Evolutionary conservation across 2,797 vertebrate genomes (phyloP).

Genomic region (Chaenodraco wilsoni): DNA sequence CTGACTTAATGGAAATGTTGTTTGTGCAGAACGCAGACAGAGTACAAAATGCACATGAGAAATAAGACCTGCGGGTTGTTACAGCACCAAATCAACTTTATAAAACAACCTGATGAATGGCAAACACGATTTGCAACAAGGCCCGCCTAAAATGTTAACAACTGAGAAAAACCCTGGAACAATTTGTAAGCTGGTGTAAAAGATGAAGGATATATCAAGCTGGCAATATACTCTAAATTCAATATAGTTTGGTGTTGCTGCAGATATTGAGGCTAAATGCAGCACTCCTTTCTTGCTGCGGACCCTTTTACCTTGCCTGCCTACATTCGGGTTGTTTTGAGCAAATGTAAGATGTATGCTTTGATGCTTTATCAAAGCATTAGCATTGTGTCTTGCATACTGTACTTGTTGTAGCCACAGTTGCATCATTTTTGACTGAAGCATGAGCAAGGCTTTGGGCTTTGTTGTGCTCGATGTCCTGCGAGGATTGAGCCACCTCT

Average conservation of each 20-base stretch:
- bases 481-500: constrained; percentile 63
- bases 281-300: background rate
- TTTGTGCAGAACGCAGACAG: constrained; percentile 26
- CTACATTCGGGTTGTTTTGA: background rate
- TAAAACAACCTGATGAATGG: constrained; percentile 34
- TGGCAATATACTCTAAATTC: background rate
- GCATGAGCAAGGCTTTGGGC: constrained; percentile 22
- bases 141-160: constrained; percentile 20
- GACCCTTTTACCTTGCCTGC: background rate
- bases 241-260: background rate
- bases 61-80: constrained; percentile 29
- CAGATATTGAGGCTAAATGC: background rate
- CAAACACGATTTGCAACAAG: constrained; percentile 20
- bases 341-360: background rate
- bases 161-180: constrained; percentile 16
- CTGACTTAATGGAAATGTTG: constrained; percentile 20
- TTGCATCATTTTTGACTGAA: constrained; percentile 47
- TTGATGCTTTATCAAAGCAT: background rate
- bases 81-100: constrained; percentile 35
- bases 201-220: background rate
- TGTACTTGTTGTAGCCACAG: constrained; percentile 36
- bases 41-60: constrained; percentile 28
- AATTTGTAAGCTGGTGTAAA: background rate
- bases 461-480: constrained; percentile 38
- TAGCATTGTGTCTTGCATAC: background rate